These are phyloP conservation scores for Cabera pusaria DNA, from an alignment of 2,888 invertebrate species.

Conservation along the genomic window DNA sequence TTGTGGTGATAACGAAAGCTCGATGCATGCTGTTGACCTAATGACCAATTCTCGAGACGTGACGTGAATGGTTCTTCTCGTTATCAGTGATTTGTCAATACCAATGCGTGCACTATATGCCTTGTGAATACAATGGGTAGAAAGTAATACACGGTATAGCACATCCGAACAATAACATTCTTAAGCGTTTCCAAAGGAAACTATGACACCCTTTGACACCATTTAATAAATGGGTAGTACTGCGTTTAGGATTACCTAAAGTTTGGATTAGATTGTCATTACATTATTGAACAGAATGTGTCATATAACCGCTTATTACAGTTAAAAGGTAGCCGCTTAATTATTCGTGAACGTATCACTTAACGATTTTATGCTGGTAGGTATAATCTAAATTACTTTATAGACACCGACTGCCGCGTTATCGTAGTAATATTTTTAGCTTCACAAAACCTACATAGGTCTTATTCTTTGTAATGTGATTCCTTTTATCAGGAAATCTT, in stretches of 20 bases:
- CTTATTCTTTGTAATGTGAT: conserved; percentile 60
- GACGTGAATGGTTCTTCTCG: conserved; percentile 38
- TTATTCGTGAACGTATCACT: no score
- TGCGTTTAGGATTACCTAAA: no score
- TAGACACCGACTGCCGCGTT: no score
- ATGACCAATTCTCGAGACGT: conserved; percentile 44
- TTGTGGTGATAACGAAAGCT: conserved; percentile 29
- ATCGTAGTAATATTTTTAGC: no score
- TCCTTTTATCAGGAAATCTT: conserved; percentile 63
- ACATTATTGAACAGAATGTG: no score
- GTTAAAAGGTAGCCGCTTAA: no score
- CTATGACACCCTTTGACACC: no score
- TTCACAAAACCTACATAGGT: conserved; percentile 7
- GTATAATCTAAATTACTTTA: no score
- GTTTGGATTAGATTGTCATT: no score
- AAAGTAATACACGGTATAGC: conserved; percentile 54
- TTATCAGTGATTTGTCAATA: conserved; percentile 46
- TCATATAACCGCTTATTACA: no score
- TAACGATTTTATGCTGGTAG: no score
- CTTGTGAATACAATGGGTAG: conserved; percentile 63
- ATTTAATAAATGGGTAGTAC: no score
- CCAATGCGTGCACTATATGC: conserved; percentile 47
- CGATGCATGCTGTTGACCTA: conserved; percentile 42
- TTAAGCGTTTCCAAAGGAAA: conserved; percentile 28
- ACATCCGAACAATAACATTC: conserved; percentile 67